Base-by-base conservation (phyloP, 2,888 invertebrate genomes). In the Strigamia crassipes region DNA sequence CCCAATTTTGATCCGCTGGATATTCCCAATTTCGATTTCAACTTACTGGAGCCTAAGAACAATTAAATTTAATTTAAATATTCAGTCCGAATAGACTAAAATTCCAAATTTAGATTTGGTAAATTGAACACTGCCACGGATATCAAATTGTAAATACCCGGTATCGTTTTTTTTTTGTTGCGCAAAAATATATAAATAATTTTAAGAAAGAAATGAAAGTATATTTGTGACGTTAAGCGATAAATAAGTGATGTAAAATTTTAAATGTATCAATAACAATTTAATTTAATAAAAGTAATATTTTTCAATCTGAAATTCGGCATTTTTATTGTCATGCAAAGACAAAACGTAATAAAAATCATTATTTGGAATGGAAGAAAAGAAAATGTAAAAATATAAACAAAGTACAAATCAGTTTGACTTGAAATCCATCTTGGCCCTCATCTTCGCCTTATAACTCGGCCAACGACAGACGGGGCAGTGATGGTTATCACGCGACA, bases 1-100 rank as follows among this genome's bases (percentile, higher is more conserved):
- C 92, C 92, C 23, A 88, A 89, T 82, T 91, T 91, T 86, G 91
- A 91, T 42, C 91, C 92, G 9, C 87, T 92, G n/a, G 91, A 92
- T 86, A 90, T 92, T 89, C 92, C 92, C 23, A 88, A 89, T 82
- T 91, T 91, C 86, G 91, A 91, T 85, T 90, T 90, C 86, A 82
- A 79, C 34, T 79, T 79, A 15, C 56, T 79, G 9, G 79, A 79
- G 6, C 18, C 78, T 18, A 41, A 78, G 15, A 18, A 27, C n/a
- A 78, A 78, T 78, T 78, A 56, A 56, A 27, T 2, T 56, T 56
- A n/a, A 18, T 9, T 8, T n/a, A 51, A 15, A n/a, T 51, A 56
- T 46, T 13, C n/a, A 12, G 15, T n/a, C 46, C n/a, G 27, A 27
- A 27, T 27, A 1, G 1, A 2, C 3, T 3, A 27, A 27, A 27